Evolutionary conservation across 2,888 invertebrate species (phyloP), one percentile per base, ranked within the genome.

Genomic region (Polyommatus iphigenia): DNA sequence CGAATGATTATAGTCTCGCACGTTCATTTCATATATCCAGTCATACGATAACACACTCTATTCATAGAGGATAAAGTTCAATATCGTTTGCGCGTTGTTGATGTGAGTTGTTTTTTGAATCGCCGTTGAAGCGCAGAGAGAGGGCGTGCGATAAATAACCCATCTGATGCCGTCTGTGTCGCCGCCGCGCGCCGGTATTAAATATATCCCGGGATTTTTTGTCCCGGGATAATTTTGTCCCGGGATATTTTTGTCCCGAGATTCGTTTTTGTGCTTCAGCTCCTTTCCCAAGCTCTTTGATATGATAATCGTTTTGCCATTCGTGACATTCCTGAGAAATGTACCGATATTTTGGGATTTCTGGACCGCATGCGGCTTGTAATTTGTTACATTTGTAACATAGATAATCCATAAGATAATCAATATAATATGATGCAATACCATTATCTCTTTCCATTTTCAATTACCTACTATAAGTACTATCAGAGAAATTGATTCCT

Each of bases 61-160:
- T 80, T 5, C 0, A 32, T 32, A 77, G 7, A 79, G 0, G 20
- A 81, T 91, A 91, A 87, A 87, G 89, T 90, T 80, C 83, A 79
- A 85, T 88, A 90, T 92, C 36, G 82, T 79, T 77, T 81, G 82
- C 79, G 41, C 62, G 10, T 20, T 41, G 78, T 78, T 82, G 84
- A 81, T 88, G 87, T 90, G 87, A 85, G 91, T 90, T 91, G 89
- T 91, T 92, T 88, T 89, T 84, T 85, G 86, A 87, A 84, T 85
- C 83, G 87, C 85, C 86, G 87, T 85, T 85, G 88, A 91, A 90
- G 93, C 93, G 93, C 93, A 92, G 93, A 92, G 92, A 93, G 93
- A 94, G 93, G 93, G 93, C 93, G 93, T 92, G 89, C 91, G 91
- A 94, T 93, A 93, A 93, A 93, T 93, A 93, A 92, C 91, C 91